Evolutionary conservation across 2,797 vertebrate genomes (phyloP).

Genomic region (Enteromius paludinosus): DNA sequence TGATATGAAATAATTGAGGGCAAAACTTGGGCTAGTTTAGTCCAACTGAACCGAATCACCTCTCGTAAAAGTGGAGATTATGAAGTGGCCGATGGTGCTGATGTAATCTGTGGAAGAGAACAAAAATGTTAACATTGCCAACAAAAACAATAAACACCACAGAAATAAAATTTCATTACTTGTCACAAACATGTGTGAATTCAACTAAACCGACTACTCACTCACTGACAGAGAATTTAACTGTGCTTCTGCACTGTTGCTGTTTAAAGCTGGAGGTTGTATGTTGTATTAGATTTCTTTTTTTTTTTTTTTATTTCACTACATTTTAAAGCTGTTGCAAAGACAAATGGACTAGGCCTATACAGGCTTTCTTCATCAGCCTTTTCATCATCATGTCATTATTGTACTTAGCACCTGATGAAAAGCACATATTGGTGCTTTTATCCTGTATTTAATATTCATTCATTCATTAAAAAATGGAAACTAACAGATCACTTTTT

Average conservation of each 20-base stretch:
- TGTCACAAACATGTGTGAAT: constrained; percentile 21
- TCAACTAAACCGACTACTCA: neutral
- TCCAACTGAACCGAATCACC: constrained; percentile 10
- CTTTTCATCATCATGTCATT: neutral
- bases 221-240: constrained; percentile 1
- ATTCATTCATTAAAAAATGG: neutral
- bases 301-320: neutral
- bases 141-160: constrained; percentile 13
- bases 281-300: neutral
- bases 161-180: neutral
- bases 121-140: neutral
- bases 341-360: neutral
- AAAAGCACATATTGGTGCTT: neutral
- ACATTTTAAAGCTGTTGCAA: neutral
- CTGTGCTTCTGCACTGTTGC: neutral
- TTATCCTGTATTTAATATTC: neutral
- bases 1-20: constrained; percentile 12
- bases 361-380: neutral
- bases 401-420: neutral
- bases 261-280: neutral
- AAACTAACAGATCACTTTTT: neutral
- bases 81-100: constrained; percentile 23
- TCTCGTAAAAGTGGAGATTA: constrained; percentile 25
- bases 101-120: constrained; percentile 14
- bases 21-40: constrained; percentile 3